phyloP scores from a whole-genome alignment of 1,140 invertebrate species.

The Paraescarpia echinospica region DNA sequence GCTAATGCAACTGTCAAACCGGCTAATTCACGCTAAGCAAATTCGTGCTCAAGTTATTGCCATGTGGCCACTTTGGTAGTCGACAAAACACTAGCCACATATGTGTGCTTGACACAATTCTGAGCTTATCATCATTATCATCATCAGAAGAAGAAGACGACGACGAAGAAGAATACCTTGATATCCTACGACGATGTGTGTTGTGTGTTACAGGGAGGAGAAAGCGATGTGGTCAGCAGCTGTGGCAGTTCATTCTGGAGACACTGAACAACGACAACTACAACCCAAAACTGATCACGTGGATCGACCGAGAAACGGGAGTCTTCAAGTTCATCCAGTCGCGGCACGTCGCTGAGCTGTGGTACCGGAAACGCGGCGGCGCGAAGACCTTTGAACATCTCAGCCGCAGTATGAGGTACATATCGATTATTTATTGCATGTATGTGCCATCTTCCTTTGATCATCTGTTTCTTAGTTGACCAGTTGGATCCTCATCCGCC shows the following conservation, averaged over 20 bases:
- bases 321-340: conserved; percentile 86
- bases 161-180: too few relatives aligned
- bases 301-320: conserved; percentile 76
- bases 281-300: conserved; percentile 53
- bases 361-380: conserved; percentile 88
- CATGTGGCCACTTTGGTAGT: too few relatives aligned
- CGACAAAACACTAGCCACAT: too few relatives aligned
- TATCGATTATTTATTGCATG: neutral
- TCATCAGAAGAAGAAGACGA: too few relatives aligned
- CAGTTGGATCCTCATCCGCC: too few relatives aligned
- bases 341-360: conserved; percentile 80
- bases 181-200: neutral
- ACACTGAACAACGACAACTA: conserved; percentile 32
- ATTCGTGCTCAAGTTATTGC: neutral
- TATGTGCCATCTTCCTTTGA: too few relatives aligned
- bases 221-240: neutral
- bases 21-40: neutral
- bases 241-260: conserved; percentile 48
- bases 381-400: conserved; percentile 91
- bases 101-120: too few relatives aligned
- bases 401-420: conserved; percentile 73
- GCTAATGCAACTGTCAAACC: neutral
- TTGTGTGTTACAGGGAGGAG: neutral
- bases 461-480: too few relatives aligned
- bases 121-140: too few relatives aligned